Percentiles rank a stretch among this genome's conserved stretches.
These are phyloP conservation scores for Mesocricetus auratus DNA, from an alignment of 2,113 vertebrate genomes.

Conservation along the genomic window DNA sequence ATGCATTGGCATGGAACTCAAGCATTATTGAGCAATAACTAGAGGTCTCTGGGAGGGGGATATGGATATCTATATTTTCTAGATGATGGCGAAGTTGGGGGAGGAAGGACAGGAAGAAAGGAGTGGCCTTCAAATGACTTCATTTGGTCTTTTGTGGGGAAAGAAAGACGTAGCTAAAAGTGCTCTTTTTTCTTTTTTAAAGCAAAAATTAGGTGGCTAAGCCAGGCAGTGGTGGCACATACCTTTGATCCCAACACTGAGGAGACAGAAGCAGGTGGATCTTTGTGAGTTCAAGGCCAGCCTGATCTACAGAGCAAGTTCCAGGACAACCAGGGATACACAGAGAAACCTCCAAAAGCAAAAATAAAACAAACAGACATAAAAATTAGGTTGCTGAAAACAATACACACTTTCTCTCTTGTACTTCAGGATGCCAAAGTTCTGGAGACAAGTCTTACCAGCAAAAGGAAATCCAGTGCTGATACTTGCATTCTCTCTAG, in stretches of 20 bases:
- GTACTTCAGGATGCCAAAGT: neutral
- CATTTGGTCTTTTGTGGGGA: neutral
- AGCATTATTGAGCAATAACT: neutral
- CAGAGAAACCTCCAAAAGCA: too few relatives aligned
- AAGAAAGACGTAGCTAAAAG: neutral
- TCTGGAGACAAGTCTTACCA: neutral
- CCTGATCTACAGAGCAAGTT: too few relatives aligned
- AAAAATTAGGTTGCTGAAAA: neutral
- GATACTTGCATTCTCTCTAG: neutral
- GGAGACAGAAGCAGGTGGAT: too few relatives aligned
- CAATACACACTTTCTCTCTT: neutral
- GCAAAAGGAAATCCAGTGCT: neutral
- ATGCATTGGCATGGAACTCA: neutral
- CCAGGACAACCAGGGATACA: too few relatives aligned
- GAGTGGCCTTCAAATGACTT: neutral
- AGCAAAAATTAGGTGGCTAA: neutral
- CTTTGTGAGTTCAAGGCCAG: too few relatives aligned
- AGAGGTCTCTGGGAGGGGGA: neutral
- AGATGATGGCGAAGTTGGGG: neutral
- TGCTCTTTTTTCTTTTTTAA: neutral
- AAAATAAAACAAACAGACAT: too few relatives aligned
- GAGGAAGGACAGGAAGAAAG: neutral
- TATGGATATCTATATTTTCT: neutral
- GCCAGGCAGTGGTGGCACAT: neutral
- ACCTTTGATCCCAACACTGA: too few relatives aligned